Base-by-base conservation (phyloP, 1,140 invertebrate species). In the Gryllus bimaculatus region DNA sequence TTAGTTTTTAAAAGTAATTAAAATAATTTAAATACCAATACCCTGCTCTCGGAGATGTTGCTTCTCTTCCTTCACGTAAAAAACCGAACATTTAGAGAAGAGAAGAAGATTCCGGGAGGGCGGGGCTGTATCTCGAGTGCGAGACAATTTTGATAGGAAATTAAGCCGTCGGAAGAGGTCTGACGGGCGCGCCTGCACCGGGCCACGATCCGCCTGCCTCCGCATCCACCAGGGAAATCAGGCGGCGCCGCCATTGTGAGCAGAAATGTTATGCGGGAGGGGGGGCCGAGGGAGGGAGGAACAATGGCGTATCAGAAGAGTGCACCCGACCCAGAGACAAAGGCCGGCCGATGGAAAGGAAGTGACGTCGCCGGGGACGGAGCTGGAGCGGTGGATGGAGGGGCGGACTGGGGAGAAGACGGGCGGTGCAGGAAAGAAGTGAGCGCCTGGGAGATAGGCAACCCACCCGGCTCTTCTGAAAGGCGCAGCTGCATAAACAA, bases 251-350 rank as follows among this genome's bases (percentile, higher is more conserved):
- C 10, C 54, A 13, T 13, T 66, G 10, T 10, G 10, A 18, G 54
- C 54, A 66, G 54, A 66, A 66, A 66, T 66, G 54, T 66, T 66
- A 66, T 66, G 54, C 18, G 54, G 54, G 54, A 18, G 54, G 3
- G 54, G 54, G 2, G 54, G 54, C n/a, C 0, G 54, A 18, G 54
- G 54, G 54, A 13, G 54, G 54, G 54, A 18, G 54, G 54, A 66
- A 66, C 54, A 66, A 66, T 66, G 54, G 54, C 54, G 54, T 66
- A 66, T 66, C 54, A 66, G 54, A 66, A 66, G 54, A 66, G 54
- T 13, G 54, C 54, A 66, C 10, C 18, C 54, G 10, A 66, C 18
- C 54, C 54, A 66, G 54, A 66, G 54, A 66, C 54, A 66, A 66
- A 66, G 26, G 26, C 26, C 26, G 26, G 26, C 26, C 26, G 26